phyloP scores from a whole-genome alignment of 2,888 invertebrate species.

The Cyclophora albipunctata region DNA sequence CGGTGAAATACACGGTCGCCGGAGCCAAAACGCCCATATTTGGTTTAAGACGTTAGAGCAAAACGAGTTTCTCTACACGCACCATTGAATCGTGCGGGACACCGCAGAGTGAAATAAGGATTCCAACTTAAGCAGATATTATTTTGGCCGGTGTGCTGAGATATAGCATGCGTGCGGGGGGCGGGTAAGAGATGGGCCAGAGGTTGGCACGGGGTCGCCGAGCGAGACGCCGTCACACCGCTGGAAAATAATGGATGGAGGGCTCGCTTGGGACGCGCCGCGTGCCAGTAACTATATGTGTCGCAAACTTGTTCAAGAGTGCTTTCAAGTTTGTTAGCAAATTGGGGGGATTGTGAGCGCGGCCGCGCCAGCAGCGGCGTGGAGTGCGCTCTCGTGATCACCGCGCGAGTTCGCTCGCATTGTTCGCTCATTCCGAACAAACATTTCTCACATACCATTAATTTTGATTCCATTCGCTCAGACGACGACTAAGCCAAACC shows the following conservation, averaged over 20 bases:
- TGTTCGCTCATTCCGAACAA: no score
- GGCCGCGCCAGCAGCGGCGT: background rate
- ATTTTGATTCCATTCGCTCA: no score
- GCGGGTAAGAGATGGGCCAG: slow-evolving; percentile 32
- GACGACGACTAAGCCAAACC: no score
- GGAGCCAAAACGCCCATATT: slow-evolving; percentile 26
- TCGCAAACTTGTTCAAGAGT: slow-evolving; percentile 8
- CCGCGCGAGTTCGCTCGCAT: background rate
- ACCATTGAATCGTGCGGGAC: slow-evolving; percentile 23
- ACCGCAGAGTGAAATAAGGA: slow-evolving; percentile 22
- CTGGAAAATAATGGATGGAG: slow-evolving; percentile 21
- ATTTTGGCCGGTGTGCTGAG: slow-evolving; percentile 14
- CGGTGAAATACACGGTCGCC: slow-evolving; percentile 22
- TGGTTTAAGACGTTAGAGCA: slow-evolving; percentile 22
- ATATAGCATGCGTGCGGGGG: slow-evolving; percentile 21
- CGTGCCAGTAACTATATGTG: slow-evolving; percentile 10
- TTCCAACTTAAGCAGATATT: slow-evolving; percentile 13
- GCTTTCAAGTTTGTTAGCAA: slow-evolving; percentile 9
- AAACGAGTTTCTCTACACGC: slow-evolving; percentile 23
- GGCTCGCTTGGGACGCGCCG: slow-evolving; percentile 8
- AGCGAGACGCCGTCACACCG: slow-evolving; percentile 25
- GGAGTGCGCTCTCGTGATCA: slow-evolving; percentile 4
- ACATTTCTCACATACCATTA: no score
- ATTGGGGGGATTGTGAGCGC: slow-evolving; percentile 9
- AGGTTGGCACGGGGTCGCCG: slow-evolving; percentile 32